Evolutionary conservation across 2,113 vertebrate species (phyloP).

Genomic region (Hippocampus guttulatus): DNA sequence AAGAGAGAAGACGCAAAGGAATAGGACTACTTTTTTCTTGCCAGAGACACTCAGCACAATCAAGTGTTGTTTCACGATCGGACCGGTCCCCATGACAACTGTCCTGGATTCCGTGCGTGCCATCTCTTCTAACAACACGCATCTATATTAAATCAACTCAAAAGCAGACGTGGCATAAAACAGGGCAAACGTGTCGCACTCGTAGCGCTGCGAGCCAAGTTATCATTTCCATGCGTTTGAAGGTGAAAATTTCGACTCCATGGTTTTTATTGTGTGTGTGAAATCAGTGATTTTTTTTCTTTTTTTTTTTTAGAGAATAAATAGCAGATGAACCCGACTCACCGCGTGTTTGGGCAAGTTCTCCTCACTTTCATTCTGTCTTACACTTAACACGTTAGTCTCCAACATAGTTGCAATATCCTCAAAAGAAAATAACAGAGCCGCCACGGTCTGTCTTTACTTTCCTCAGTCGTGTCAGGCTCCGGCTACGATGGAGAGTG

Average conservation of each 20-base stretch:
- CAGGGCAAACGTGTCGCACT: constrained; percentile 9
- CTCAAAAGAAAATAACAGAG: constrained; percentile 1
- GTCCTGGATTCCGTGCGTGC: constrained; percentile 60
- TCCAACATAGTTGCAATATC: constrained; percentile 5
- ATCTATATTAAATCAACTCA: constrained; percentile 58
- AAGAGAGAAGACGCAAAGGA: constrained; percentile 55
- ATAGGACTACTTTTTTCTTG: constrained; percentile 59
- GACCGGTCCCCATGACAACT: constrained; percentile 64
- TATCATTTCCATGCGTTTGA: not conserved
- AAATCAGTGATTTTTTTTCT: not conserved
- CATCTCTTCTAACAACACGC: constrained; percentile 46
- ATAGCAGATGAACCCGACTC: not conserved
- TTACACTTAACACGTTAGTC: constrained; percentile 2
- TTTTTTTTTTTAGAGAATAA: not conserved
- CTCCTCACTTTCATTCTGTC: constrained; percentile 1
- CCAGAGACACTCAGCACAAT: constrained; percentile 60
- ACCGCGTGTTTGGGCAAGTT: not conserved
- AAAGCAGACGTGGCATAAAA: constrained; percentile 35
- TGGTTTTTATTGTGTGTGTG: not conserved
- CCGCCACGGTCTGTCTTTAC: not conserved
- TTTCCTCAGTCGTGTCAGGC: not conserved
- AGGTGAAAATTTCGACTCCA: not conserved
- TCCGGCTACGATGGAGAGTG: not conserved
- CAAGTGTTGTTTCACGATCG: constrained; percentile 62
- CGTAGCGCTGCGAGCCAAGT: not conserved